phyloP scores from a whole-genome alignment of 2,113 vertebrate genomes.

The Chrysochloris asiatica region DNA sequence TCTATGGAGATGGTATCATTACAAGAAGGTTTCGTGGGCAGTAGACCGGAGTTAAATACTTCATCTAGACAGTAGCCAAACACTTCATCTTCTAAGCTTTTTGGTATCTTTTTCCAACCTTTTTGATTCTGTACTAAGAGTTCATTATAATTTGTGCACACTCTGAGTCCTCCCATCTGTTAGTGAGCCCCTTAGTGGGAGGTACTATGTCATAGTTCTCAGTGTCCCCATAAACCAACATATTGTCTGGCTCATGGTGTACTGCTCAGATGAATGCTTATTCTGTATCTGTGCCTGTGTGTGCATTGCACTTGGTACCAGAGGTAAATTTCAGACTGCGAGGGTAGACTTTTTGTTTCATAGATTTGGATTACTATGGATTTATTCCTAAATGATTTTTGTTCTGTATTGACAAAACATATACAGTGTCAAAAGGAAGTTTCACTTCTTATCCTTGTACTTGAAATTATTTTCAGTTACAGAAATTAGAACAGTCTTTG shows the following conservation, averaged over 20 bases:
- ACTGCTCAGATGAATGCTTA: not conserved
- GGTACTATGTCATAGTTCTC: no score
- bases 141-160: not conserved
- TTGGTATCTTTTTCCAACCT: not conserved
- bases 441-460: not conserved
- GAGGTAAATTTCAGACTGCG: not conserved
- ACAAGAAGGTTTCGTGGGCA: not conserved
- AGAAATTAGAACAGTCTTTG: constrained; percentile 31
- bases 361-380: constrained; percentile 15
- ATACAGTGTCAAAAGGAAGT: constrained; percentile 12
- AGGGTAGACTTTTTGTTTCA: not conserved
- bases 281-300: not conserved
- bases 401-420: not conserved
- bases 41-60: no score
- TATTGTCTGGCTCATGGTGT: not conserved
- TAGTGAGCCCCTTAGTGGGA: not conserved
- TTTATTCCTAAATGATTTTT: not conserved
- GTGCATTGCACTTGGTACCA: not conserved
- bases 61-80: not conserved
- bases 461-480: constrained; percentile 49
- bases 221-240: not conserved
- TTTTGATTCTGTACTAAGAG: not conserved
- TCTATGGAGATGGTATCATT: not conserved
- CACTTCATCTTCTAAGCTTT: not conserved
- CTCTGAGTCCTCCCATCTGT: not conserved